Evolutionary conservation across 2,888 invertebrate species (phyloP).

Genomic region (Taenaris catops): DNA sequence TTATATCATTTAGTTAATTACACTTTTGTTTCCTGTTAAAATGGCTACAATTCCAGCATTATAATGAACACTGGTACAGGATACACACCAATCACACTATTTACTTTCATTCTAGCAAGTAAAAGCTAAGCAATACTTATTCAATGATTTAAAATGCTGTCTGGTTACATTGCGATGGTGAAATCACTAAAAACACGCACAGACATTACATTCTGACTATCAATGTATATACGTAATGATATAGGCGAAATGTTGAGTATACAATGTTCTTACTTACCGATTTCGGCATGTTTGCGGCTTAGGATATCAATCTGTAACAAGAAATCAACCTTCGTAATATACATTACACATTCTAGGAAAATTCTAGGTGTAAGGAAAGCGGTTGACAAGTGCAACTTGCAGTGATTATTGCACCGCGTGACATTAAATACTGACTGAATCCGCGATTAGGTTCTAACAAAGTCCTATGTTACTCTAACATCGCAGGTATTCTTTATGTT

Average conservation of each 20-base stretch:
- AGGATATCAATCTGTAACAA: constrained; percentile 72
- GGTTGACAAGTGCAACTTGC: constrained; percentile 34
- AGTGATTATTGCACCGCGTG: constrained; percentile 33
- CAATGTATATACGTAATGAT: constrained; percentile 6
- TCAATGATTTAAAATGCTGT: constrained; percentile 41
- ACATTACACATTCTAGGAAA: constrained; percentile 22
- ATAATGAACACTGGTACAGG: not conserved
- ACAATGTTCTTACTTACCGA: constrained; percentile 69
- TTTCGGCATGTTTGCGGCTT: constrained; percentile 82
- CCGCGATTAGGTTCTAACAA: constrained; percentile 25
- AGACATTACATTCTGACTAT: constrained; percentile 28
- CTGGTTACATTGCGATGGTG: constrained; percentile 60
- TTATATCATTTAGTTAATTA: too few relatives aligned
- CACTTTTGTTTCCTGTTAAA: too few relatives aligned
- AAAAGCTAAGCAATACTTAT: constrained; percentile 31
- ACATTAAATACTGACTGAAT: constrained; percentile 45
- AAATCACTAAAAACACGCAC: constrained; percentile 57
- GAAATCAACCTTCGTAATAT: constrained; percentile 43
- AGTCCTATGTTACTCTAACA: constrained; percentile 25
- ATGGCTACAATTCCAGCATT: not conserved
- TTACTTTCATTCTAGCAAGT: constrained; percentile 19
- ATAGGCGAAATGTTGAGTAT: too few relatives aligned
- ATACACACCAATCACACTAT: constrained; percentile 11
- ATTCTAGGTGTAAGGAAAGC: constrained; percentile 29
- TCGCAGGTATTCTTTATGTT: constrained; percentile 32